Evolutionary conservation across 2,888 invertebrate species (phyloP).

Genomic region (Amblyjoppa proteus): DNA sequence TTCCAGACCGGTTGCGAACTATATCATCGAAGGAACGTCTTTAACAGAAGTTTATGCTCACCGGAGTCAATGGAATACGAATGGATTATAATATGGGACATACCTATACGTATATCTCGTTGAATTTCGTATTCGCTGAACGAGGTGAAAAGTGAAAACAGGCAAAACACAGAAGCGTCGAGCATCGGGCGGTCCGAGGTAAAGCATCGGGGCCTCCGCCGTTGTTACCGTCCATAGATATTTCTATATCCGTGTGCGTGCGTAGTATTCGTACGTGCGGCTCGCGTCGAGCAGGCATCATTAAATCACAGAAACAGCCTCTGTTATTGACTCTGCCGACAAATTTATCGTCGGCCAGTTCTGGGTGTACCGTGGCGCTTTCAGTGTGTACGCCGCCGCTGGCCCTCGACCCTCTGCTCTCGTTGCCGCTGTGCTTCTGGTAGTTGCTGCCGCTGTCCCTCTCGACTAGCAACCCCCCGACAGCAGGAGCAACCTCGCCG

Average conservation of each 20-base stretch:
- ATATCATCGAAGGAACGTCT: constrained; percentile 18
- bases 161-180: constrained; percentile 71
- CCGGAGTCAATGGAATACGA: background rate
- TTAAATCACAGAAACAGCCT: constrained; percentile 84
- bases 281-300: constrained; percentile 78
- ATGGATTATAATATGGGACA: constrained; percentile 6
- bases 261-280: constrained; percentile 54
- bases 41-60: background rate
- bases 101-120: constrained; percentile 35
- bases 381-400: constrained; percentile 16
- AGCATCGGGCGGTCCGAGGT: constrained; percentile 29
- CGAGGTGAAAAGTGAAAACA: constrained; percentile 78
- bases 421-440: constrained; percentile 70
- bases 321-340: constrained; percentile 84
- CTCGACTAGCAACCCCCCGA: constrained; percentile 65
- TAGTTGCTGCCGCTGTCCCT: constrained; percentile 70
- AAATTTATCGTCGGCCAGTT: constrained; percentile 83
- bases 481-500: constrained; percentile 49
- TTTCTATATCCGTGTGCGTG: constrained; percentile 21
- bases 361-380: constrained; percentile 77
- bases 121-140: constrained; percentile 41
- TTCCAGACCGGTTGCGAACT: background rate
- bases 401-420: constrained; percentile 68
- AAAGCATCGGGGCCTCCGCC: constrained; percentile 30
- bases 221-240: constrained; percentile 30